Evolutionary conservation across 2,888 invertebrate species (phyloP).

Genomic region (Caenorhabditis macrosperma): DNA sequence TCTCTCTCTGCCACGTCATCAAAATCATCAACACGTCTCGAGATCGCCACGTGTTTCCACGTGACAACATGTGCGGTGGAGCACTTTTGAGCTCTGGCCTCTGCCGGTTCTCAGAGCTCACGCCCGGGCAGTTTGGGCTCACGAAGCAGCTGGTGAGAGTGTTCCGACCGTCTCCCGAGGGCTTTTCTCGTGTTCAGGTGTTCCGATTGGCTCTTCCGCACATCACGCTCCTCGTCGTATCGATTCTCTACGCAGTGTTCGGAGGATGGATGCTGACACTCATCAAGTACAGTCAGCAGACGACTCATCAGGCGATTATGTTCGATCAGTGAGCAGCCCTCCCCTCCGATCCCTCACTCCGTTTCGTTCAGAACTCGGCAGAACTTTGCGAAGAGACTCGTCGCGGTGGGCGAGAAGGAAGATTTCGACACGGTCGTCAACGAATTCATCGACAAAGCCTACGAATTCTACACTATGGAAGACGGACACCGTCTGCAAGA

Average conservation of each 20-base stretch:
- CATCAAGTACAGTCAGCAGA: slow-evolving; percentile 71
- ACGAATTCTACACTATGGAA: slow-evolving; percentile 51
- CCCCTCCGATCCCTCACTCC: neutral
- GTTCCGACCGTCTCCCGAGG: no score
- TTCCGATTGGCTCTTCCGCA: slow-evolving; percentile 79
- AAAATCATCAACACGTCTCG: slow-evolving; percentile 22
- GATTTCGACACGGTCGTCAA: slow-evolving; percentile 29
- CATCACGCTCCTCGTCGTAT: slow-evolving; percentile 76
- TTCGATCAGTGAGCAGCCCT: slow-evolving; percentile 63
- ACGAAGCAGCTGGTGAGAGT: slow-evolving; percentile 77
- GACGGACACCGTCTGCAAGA: slow-evolving; percentile 53
- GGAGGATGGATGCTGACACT: slow-evolving; percentile 75
- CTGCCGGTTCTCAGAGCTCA: slow-evolving; percentile 77
- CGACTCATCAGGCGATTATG: slow-evolving; percentile 47
- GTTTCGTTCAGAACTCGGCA: slow-evolving; percentile 38
- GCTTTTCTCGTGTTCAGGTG: slow-evolving; percentile 62
- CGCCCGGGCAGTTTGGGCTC: slow-evolving; percentile 79
- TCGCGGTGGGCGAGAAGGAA: slow-evolving; percentile 12
- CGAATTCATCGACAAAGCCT: slow-evolving; percentile 49
- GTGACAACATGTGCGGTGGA: slow-evolving; percentile 59
- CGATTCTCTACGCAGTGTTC: slow-evolving; percentile 74
- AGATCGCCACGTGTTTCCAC: slow-evolving; percentile 24
- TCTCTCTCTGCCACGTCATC: slow-evolving; percentile 28
- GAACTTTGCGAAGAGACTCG: slow-evolving; percentile 37
- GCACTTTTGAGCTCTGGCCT: slow-evolving; percentile 66